Evolutionary conservation across 1,140 invertebrate species (phyloP), one percentile per base, ranked within the genome.

Genomic region (Globodera ellingtonae): DNA sequence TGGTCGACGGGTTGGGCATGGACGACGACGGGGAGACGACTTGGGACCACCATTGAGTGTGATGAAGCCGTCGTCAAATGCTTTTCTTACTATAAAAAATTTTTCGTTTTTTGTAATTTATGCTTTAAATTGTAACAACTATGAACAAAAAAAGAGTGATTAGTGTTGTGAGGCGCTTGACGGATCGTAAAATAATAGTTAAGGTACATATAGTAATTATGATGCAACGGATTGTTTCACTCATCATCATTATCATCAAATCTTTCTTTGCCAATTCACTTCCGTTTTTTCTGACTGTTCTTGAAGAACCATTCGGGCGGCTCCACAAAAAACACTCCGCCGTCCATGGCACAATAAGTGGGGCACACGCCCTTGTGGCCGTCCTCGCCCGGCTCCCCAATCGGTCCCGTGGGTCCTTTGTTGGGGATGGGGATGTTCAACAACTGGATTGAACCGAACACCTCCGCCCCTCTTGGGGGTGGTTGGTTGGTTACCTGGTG

Each of bases 261-360:
- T n/a, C n/a, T n/a, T n/a, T 35, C 35, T 6, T 13, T 13, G n/a
- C 44, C 6, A 74, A 65, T 10, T 24, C 24, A 62, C 48, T 70
- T 69, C 65, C 44, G 47, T 24, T 62, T 66, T 77, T 77, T 62
- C 24, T 52, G 50, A 44, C 69, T 77, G 69, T 77, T 77, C 15
- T 84, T 83, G 24, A 87, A 83, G 75, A 87, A 84, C 86, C 86
- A 87, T 59, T 89, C 87, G 13, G 83, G 83, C 52, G 83, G 82
- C 46, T 85, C 84, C 44, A 86, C 84, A 48, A 85, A 85, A 44
- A 85, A 85, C n/a, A 86, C 84, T 0, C 84, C 84, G n/a, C 84
- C 84, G 59, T 85, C 84, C 44, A 67, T 81, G 9, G 87, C 87
- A 67, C 87, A 88, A 76, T 89, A 89, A 1, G 87, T 88, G 50